These are phyloP conservation scores for Thripadectes ignobilis DNA, from an alignment of 2,797 vertebrate species.

Conservation along the genomic window DNA sequence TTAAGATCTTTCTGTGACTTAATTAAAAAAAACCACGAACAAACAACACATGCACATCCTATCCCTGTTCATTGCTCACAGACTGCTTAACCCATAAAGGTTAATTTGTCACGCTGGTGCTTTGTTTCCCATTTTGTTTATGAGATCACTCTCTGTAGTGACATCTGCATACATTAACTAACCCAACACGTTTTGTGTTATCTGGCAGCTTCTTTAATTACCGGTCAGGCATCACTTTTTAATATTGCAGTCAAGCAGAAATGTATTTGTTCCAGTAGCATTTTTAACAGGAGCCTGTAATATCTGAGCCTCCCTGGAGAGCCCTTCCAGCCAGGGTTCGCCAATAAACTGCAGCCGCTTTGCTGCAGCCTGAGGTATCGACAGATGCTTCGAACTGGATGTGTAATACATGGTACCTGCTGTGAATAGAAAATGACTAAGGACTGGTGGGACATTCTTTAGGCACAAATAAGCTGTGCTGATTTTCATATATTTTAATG, in stretches of 20 bases:
- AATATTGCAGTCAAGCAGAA: slow-evolving; percentile 62
- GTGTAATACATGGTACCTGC: slow-evolving; percentile 48
- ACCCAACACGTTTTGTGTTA: slow-evolving; percentile 14
- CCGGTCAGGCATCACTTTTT: slow-evolving; percentile 53
- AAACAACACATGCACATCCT: neutral
- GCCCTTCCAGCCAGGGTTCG: slow-evolving; percentile 47
- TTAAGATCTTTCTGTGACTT: neutral
- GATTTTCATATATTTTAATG: neutral
- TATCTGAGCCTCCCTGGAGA: slow-evolving; percentile 72
- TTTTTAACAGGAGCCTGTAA: slow-evolving; percentile 51
- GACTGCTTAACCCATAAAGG: slow-evolving; percentile 39
- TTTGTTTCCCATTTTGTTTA: slow-evolving; percentile 54
- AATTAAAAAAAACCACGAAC: neutral
- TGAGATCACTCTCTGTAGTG: slow-evolving; percentile 41
- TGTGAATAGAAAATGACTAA: slow-evolving; percentile 51
- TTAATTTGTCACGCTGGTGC: slow-evolving; percentile 40
- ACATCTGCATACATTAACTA: slow-evolving; percentile 56
- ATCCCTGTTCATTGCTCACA: neutral
- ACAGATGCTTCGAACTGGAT: slow-evolving; percentile 73
- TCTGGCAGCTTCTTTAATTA: slow-evolving; percentile 64
- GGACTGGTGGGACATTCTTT: slow-evolving; percentile 4
- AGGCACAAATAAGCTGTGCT: neutral
- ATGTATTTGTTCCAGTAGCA: slow-evolving; percentile 61
- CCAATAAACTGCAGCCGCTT: slow-evolving; percentile 74
- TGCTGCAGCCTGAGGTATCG: slow-evolving; percentile 66